phyloP scores from a whole-genome alignment of 2,888 invertebrate genomes.

The Drosophila pseudotalamancana region DNA sequence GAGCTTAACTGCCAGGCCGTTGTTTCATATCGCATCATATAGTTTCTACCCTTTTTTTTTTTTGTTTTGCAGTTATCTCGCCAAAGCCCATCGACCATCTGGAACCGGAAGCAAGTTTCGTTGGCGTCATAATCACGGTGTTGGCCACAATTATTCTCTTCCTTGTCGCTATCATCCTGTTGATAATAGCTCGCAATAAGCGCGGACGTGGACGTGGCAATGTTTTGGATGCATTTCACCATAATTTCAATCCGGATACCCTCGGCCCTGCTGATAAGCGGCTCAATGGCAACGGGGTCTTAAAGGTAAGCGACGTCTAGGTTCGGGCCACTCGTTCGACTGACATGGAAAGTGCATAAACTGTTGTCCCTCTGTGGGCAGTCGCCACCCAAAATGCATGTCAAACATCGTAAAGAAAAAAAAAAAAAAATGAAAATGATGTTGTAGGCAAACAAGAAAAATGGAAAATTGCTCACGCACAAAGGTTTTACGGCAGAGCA shows the following conservation, averaged over 20 bases:
- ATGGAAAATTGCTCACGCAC: constrained; percentile 37
- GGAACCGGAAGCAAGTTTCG: constrained; percentile 86
- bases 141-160: constrained; percentile 90
- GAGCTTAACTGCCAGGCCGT: constrained; percentile 10
- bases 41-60: constrained; percentile 9
- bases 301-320: constrained; percentile 78
- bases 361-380: constrained; percentile 31
- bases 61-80: constrained; percentile 78
- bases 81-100: constrained; percentile 86
- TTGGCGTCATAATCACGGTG: constrained; percentile 89
- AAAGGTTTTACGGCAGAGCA: constrained; percentile 20
- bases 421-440: background rate
- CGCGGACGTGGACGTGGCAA: constrained; percentile 83
- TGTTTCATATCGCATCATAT: constrained; percentile 8
- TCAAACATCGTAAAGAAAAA: constrained; percentile 33
- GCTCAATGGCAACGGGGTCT: constrained; percentile 78
- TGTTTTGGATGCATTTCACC: constrained; percentile 84
- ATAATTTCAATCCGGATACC: constrained; percentile 84
- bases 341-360: constrained; percentile 55
- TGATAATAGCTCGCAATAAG: constrained; percentile 89
- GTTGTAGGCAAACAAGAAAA: constrained; percentile 19
- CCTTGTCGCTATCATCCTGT: constrained; percentile 88
- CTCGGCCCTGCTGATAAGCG: constrained; percentile 85
- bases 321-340: constrained; percentile 5
- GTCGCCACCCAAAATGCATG: constrained; percentile 69